Base-by-base conservation (phyloP, 2,888 invertebrate species). In the Cheilosia impressa region DNA sequence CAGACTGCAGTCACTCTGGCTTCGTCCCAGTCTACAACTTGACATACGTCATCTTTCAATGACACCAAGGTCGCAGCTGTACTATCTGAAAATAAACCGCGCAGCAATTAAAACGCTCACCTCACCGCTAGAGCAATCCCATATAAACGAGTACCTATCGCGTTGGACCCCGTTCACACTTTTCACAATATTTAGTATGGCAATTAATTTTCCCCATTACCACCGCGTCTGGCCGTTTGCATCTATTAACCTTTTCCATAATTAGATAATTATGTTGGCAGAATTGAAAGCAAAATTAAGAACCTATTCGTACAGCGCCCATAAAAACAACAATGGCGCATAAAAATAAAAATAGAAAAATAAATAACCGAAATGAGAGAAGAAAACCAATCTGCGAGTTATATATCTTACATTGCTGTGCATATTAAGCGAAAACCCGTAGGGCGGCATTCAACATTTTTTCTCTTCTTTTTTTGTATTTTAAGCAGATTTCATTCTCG, bases 341-440 rank as follows among this genome's bases (percentile, higher is more conserved):
- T 38, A 34, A 17, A 19, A 41, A 55, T 13, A 13, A 13, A 38
- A 13, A 34, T 34, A 38, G 13, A 13, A 13, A 38, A 38, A 38
- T 38, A 62, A 52, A 9, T n/a, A 27, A 41, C 9, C 7, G 7
- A 52, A 43, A 53, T 9, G 31, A 57, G 17, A 52, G 17, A 52
- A 52, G 47, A 34, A 52, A 15, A 24, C 6, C 24, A 24, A 27
- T 47, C 38, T 50, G 7, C 22, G 22, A 41, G 10, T 41, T 22
- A 13, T n/a, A 15, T 13, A 6, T 55, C 62, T 53, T 60, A 69
- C 68, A 69, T 45, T 53, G 60, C 1, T 34, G 77, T 69, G 77
- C 45, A 77, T 77, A 77, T 69, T 62, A 62, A 77, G 55, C 69
- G 34, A 77, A 38, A 38, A 68, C 77, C 62, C 52, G 77, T 77